phyloP scores from a whole-genome alignment of 2,113 vertebrate genomes.

The Melanerpes formicivorus region DNA sequence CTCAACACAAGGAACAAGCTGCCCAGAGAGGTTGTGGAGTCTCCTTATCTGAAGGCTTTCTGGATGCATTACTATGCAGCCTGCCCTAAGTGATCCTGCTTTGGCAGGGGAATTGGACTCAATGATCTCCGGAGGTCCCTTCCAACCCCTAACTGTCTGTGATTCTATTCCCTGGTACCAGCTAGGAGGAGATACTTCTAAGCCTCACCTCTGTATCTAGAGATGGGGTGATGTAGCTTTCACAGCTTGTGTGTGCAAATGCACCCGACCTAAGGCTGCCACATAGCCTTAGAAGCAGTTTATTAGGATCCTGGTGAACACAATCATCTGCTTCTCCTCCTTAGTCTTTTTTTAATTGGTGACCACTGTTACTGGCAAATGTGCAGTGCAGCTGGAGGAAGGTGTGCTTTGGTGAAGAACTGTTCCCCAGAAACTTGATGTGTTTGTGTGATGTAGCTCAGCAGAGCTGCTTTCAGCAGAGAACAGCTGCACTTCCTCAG shows the following conservation, averaged over 20 bases:
- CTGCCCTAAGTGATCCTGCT: no score
- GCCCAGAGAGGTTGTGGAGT: no score
- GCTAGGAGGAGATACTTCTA: neutral
- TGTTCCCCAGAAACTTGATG: neutral
- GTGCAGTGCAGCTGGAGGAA: neutral
- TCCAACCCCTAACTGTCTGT: no score
- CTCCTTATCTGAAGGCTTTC: no score
- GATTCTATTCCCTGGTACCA: neutral
- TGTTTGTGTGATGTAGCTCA: neutral
- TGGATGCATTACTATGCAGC: no score
- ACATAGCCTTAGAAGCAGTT: neutral
- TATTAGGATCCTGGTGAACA: neutral
- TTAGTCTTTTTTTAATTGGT: neutral
- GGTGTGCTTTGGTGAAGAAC: neutral
- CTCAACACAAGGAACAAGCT: no score
- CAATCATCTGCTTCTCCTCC: no score
- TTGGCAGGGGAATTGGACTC: no score
- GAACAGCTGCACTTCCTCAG: neutral
- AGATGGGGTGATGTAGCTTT: neutral
- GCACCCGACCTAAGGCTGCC: neutral
- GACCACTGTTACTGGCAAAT: neutral
- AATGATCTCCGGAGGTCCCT: no score
- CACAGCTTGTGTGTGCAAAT: neutral
- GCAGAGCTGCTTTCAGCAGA: neutral
- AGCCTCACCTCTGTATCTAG: neutral